These are phyloP conservation scores for Axea sp. DNA, from an alignment of 2,888 invertebrate species.

Conservation along the genomic window DNA sequence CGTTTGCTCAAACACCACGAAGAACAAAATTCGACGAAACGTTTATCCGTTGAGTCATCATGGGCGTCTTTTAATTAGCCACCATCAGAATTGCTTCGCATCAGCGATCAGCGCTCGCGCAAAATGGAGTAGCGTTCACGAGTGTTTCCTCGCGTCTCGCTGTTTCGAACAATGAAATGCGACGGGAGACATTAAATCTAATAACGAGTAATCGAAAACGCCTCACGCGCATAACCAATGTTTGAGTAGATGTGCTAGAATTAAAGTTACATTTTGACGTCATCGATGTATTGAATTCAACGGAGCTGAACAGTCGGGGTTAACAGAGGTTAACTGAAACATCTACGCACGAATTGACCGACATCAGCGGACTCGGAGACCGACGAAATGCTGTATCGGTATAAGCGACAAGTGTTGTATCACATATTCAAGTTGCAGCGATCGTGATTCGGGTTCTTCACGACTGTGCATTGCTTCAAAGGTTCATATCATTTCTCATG, in stretches of 20 bases:
- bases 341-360: slow-evolving; percentile 67
- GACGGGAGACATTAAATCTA: slow-evolving; percentile 7
- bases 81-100: no score
- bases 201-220: slow-evolving; percentile 35
- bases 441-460: slow-evolving; percentile 37
- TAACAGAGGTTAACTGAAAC: slow-evolving; percentile 72
- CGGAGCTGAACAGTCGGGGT: slow-evolving; percentile 69
- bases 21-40: no score
- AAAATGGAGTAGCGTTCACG: no score
- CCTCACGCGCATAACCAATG: slow-evolving; percentile 15
- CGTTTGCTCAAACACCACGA: no score
- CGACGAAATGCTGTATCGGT: slow-evolving; percentile 49
- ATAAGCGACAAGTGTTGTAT: slow-evolving; percentile 65
- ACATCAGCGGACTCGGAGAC: slow-evolving; percentile 44
- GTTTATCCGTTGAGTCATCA: no score
- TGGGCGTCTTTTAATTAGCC: no score
- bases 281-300: slow-evolving; percentile 75
- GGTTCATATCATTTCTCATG: no score
- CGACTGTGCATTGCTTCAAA: no score
- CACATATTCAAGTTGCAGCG: slow-evolving; percentile 63
- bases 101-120: no score
- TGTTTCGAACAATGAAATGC: no score
- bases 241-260: slow-evolving; percentile 62
- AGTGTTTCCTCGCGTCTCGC: no score
- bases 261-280: slow-evolving; percentile 73